Percentiles rank a stretch among this genome's conserved stretches.
These are phyloP conservation scores for Manis pentadactyla DNA, from an alignment of 2,797 vertebrate genomes.

Conservation along the genomic window DNA sequence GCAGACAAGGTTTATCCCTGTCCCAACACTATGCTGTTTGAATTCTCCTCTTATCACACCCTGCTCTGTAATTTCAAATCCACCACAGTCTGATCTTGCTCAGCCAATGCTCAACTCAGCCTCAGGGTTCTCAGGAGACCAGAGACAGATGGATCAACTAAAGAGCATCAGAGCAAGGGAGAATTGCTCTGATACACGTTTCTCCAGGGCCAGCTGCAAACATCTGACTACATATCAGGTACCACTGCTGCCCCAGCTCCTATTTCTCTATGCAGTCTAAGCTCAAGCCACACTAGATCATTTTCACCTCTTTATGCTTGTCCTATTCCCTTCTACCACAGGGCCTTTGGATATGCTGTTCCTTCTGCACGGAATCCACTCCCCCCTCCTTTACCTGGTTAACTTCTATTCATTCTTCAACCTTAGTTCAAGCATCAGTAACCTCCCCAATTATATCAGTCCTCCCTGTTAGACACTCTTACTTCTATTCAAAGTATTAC, in stretches of 20 bases:
- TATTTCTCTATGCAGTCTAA: too few species aligned
- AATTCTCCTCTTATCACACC: background rate
- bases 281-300: too few species aligned
- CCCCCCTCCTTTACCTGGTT: background rate
- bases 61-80: too few species aligned
- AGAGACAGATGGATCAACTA: too few species aligned
- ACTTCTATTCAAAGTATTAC: background rate
- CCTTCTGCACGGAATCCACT: background rate
- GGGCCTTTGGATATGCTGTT: background rate
- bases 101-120: fast-evolving
- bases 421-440: background rate
- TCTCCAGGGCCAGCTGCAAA: background rate
- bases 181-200: fast-evolving
- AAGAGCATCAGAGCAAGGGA: background rate
- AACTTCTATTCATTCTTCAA: background rate
- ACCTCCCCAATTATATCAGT: background rate
- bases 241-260: background rate
- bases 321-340: background rate
- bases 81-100: fast-evolving
- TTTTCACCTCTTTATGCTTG: background rate
- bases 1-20: too few species aligned
- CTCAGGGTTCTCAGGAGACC: background rate
- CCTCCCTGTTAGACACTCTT: background rate
- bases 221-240: background rate
- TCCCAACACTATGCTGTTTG: background rate